phyloP scores from a whole-genome alignment of 2,113 vertebrate species.

The Onychorhynchus coronatus region DNA sequence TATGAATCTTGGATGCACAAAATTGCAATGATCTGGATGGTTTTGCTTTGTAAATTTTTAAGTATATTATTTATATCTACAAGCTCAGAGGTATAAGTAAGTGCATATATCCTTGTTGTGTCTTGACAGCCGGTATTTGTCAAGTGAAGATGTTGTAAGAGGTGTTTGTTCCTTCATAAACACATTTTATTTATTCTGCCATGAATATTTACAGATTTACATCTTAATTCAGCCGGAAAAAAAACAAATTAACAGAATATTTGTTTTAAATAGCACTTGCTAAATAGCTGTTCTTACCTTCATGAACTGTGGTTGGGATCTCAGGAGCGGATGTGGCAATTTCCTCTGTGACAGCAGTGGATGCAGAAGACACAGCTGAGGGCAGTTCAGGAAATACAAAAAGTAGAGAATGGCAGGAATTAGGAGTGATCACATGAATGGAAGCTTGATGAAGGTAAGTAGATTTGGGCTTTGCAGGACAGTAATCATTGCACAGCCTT shows the following conservation, averaged over 20 bases:
- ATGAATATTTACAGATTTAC: not conserved
- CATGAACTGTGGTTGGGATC: not conserved
- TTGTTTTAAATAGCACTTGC: not conserved
- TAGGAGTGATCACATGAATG: not conserved
- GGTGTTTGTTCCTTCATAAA: not conserved
- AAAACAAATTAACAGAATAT: too few species aligned
- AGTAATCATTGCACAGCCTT: not conserved
- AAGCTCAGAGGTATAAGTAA: not conserved
- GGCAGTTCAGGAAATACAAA: not conserved
- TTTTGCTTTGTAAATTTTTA: not conserved
- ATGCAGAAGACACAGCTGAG: not conserved
- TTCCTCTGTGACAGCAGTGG: not conserved
- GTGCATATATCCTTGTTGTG: not conserved
- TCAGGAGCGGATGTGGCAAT: rapidly evolving
- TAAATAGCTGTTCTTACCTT: not conserved
- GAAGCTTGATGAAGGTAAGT: not conserved
- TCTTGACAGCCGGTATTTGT: not conserved
- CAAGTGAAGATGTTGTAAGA: not conserved
- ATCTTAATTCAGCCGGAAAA: not conserved
- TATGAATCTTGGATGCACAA: too few species aligned
- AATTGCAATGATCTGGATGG: not conserved
- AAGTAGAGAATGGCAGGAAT: not conserved
- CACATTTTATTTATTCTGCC: not conserved
- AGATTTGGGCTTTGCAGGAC: not conserved
- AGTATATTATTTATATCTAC: not conserved